Conservation (phyloP, 2,113 vertebrate species). For the Hyperopisus bebe region DNA sequence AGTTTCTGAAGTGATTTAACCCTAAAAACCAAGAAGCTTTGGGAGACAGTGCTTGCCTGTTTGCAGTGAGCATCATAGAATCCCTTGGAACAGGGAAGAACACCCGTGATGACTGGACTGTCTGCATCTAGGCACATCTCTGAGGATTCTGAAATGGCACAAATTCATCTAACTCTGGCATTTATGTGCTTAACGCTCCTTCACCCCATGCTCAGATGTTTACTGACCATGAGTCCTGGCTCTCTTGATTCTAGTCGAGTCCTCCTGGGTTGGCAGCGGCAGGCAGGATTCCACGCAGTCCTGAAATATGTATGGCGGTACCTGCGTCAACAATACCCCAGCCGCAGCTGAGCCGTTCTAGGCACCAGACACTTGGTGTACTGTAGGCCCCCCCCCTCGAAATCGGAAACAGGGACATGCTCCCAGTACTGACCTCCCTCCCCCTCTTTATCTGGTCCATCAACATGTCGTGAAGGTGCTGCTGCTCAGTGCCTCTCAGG, state of each 20-base stretch:
- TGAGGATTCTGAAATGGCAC: conserved; percentile 55
- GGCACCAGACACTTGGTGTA: background rate
- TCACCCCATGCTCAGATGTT: background rate
- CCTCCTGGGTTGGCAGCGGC: conserved; percentile 53
- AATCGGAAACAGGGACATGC: background rate
- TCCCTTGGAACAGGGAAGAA: conserved; percentile 70
- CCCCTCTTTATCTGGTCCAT: conserved; percentile 33
- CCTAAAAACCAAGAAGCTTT: background rate
- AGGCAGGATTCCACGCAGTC: conserved; percentile 37
- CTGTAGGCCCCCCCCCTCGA: too few species aligned
- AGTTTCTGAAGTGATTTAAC: background rate
- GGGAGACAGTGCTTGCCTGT: conserved; percentile 58
- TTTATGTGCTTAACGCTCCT: background rate
- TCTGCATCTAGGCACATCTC: conserved; percentile 77
- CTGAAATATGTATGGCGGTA: conserved; percentile 37
- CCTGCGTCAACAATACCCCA: background rate
- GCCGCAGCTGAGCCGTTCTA: background rate
- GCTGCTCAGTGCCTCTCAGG: conserved; percentile 76
- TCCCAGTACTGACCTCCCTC: conserved; percentile 40
- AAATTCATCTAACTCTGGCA: background rate
- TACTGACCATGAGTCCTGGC: conserved; percentile 53
- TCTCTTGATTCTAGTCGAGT: conserved; percentile 48
- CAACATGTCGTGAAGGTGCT: conserved; percentile 69
- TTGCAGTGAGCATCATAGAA: conserved; percentile 74
- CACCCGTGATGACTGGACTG: conserved; percentile 65